These are phyloP conservation scores for Oncorhynchus kisutch DNA, from an alignment of 2,113 vertebrate species.

Conservation along the genomic window DNA sequence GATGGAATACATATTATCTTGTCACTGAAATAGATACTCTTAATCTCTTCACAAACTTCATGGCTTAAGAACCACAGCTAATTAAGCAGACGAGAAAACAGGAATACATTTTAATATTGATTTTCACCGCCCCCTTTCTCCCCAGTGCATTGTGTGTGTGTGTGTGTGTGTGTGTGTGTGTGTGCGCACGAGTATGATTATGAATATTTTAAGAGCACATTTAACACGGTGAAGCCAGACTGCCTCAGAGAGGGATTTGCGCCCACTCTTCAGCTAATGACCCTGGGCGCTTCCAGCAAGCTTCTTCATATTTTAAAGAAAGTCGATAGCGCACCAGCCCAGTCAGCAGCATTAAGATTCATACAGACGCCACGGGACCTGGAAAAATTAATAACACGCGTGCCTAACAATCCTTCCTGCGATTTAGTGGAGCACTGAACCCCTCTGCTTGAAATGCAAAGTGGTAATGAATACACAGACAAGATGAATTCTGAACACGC, in stretches of 20 bases:
- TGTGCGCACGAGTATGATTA: slow-evolving; percentile 75
- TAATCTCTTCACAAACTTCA: slow-evolving; percentile 79
- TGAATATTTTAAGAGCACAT: slow-evolving; percentile 84
- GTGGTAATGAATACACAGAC: slow-evolving; percentile 71
- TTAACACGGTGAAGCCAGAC: slow-evolving; percentile 77
- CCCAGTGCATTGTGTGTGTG: slow-evolving; percentile 43
- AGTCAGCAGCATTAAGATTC: slow-evolving; percentile 83
- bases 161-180: background rate
- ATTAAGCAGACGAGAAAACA: slow-evolving; percentile 80
- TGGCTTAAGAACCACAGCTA: slow-evolving; percentile 76
- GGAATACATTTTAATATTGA: slow-evolving; percentile 83
- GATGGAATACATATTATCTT: slow-evolving; percentile 59
- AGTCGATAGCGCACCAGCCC: slow-evolving; percentile 78
- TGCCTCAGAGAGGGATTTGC: slow-evolving; percentile 74
- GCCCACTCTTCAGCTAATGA: slow-evolving; percentile 82
- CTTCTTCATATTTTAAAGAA: slow-evolving; percentile 84
- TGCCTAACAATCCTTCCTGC: slow-evolving; percentile 82
- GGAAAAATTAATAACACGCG: slow-evolving; percentile 81
- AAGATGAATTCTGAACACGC: slow-evolving; percentile 73
- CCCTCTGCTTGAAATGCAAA: slow-evolving; percentile 77
- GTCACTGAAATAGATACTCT: slow-evolving; percentile 63
- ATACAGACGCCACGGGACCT: slow-evolving; percentile 76
- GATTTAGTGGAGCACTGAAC: slow-evolving; percentile 75
- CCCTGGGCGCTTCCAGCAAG: slow-evolving; percentile 80
- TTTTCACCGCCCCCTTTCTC: slow-evolving; percentile 50